Evolutionary conservation across 2,113 vertebrate genomes (phyloP), one percentile per base, ranked within the genome.

Genomic region (Leptobrachium leishanense): DNA sequence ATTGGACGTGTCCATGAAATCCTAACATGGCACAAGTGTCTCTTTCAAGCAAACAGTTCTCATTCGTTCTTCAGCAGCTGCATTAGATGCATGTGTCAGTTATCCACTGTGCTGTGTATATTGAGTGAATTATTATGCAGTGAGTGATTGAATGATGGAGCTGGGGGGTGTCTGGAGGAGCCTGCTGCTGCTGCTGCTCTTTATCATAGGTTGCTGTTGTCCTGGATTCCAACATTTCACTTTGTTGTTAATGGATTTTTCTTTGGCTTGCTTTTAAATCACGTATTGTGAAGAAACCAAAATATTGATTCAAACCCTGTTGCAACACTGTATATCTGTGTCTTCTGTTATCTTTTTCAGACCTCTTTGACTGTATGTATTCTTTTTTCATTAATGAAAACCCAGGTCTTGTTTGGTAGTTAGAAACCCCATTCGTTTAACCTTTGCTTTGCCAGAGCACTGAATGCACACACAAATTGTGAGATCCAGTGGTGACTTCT

Each of bases 351-450:
- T 31, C 1, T 15, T 53, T 59, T 44, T 62, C 13, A 12, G 75
- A 76, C 65, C 42, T 59, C 69, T 50, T 50, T 10, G 39, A 31
- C 7, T 66, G 64, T 2, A 66, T 31, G 20, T 31, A 31, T 31
- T 31, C 0, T 40, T 74, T 75, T 65, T 65, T 62, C 53, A 72
- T 79, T 73, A 57, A 79, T 79, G 62, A 20, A 39, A 42, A 44
- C 57, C 57, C 9, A 57, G 39, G 40, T 68, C 42, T 59, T 57
- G 53, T 73, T 79, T 62, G 72, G 70, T 15, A 44, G 57, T 66
- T 43, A 7, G 11, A 12, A 15, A 15, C 13, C 13, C 10, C 10
- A 1, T 59, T 64, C 13, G 20, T 39, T 64, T 31, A 20, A 31
- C 9, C 6, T 5, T 64, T 7, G 6, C 6, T 31, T 9, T 9